Evolutionary conservation across 2,113 vertebrate species (phyloP).

Genomic region (Oxyura jamaicensis): DNA sequence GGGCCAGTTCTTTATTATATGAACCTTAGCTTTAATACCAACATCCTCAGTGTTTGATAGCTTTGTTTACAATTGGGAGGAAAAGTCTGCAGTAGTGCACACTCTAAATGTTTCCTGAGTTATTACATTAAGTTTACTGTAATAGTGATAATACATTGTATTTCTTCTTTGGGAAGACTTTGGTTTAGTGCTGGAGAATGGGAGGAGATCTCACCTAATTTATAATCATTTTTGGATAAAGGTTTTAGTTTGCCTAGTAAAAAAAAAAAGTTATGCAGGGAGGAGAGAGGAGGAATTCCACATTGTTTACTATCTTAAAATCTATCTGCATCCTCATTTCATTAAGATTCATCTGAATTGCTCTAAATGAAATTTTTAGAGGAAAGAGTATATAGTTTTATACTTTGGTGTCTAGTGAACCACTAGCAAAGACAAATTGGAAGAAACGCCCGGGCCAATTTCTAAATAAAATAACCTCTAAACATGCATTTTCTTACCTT

Average conservation of each 20-base stretch:
- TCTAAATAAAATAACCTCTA: neutral
- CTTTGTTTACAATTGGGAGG: slow-evolving; percentile 72
- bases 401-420: neutral
- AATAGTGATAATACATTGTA: slow-evolving; percentile 53
- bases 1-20: slow-evolving; percentile 77
- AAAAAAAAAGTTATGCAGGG: neutral
- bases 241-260: slow-evolving; percentile 46
- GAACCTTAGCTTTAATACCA: slow-evolving; percentile 80
- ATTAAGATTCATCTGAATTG: neutral
- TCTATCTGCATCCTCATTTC: slow-evolving; percentile 50
- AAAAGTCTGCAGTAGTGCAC: slow-evolving; percentile 63
- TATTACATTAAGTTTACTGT: slow-evolving; percentile 55
- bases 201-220: slow-evolving; percentile 54
- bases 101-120: slow-evolving; percentile 66
- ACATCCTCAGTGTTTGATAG: slow-evolving; percentile 74
- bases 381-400: slow-evolving; percentile 36
- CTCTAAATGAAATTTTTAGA: neutral
- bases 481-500: neutral
- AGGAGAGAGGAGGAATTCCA: slow-evolving; percentile 6
- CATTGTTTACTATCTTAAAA: neutral
- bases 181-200: slow-evolving; percentile 49
- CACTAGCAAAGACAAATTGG: neutral
- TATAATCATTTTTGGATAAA: slow-evolving; percentile 26
- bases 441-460: neutral
- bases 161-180: slow-evolving; percentile 47